Evolutionary conservation across 2,113 vertebrate species (phyloP).

Genomic region (Xenopus laevis): DNA sequence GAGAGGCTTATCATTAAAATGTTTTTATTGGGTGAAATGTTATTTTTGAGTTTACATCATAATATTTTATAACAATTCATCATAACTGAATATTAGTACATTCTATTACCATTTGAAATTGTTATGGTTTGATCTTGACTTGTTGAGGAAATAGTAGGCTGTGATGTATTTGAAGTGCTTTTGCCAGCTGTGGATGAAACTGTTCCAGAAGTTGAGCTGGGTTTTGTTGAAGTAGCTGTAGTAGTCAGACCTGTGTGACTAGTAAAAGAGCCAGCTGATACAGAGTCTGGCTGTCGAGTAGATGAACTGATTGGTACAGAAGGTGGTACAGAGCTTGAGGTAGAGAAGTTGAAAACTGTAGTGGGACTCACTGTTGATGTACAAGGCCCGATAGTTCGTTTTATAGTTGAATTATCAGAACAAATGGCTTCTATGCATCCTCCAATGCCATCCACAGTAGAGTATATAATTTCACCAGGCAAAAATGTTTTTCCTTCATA

Average conservation of each 20-base stretch:
- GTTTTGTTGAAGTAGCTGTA: not conserved
- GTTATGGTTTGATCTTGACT: not conserved
- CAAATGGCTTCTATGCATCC: slow-evolving; percentile 68
- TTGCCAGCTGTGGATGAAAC: not conserved
- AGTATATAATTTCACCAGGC: slow-evolving; percentile 64
- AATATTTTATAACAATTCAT: no score
- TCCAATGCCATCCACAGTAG: slow-evolving; percentile 66
- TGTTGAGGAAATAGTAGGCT: not conserved
- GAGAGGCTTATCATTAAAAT: no score
- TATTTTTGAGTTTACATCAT: no score
- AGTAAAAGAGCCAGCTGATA: not conserved
- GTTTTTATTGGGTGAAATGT: no score
- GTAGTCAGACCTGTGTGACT: not conserved
- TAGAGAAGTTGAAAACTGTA: slow-evolving; percentile 13
- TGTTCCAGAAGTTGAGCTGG: not conserved
- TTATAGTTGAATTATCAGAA: slow-evolving; percentile 56
- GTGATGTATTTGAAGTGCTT: not conserved
- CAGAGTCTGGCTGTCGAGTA: not conserved
- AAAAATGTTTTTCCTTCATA: slow-evolving; percentile 61
- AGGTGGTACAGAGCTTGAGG: not conserved
- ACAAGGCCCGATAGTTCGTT: slow-evolving; percentile 45
- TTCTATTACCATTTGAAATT: not conserved
- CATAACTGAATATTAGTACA: no score
- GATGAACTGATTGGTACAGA: not conserved
- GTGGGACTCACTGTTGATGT: not conserved